Conservation (phyloP, 2,797 vertebrate genomes). For the Phoebastria nigripes region DNA sequence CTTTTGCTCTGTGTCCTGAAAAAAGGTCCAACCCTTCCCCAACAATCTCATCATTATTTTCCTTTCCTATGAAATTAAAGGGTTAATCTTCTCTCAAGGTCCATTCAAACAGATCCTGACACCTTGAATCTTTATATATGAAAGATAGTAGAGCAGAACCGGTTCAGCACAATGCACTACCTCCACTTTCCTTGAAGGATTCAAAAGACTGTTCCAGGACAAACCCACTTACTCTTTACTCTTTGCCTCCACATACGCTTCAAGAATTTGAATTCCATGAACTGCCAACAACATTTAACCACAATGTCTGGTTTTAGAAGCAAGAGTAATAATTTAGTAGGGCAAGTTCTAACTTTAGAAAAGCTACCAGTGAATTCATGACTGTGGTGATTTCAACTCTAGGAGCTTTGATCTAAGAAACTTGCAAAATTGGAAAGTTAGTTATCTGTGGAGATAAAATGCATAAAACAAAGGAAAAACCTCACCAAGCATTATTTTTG, state of each 20-base stretch:
- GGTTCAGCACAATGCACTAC: not conserved
- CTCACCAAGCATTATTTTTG: not conserved
- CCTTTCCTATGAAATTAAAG: not conserved
- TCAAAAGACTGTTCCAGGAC: not conserved
- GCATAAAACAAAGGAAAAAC: not conserved
- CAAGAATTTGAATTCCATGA: not conserved
- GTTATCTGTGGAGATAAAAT: not conserved
- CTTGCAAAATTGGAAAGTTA: not conserved
- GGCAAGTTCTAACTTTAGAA: not conserved
- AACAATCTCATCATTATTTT: not conserved
- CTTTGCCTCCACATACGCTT: not conserved
- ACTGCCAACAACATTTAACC: not conserved
- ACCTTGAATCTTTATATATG: rapidly evolving
- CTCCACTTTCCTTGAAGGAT: not conserved
- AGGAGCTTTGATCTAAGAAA: not conserved
- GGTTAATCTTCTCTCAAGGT: not conserved
- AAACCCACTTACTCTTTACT: not conserved
- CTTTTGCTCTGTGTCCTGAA: not conserved
- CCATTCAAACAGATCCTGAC: not conserved
- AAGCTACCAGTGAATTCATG: not conserved
- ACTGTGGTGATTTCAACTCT: not conserved
- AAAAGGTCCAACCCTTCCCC: not conserved
- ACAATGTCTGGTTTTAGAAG: not conserved
- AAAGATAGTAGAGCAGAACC: not conserved
- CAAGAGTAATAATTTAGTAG: not conserved